Conservation (phyloP, 2,797 vertebrate genomes). For the Coregonus sp. region DNA sequence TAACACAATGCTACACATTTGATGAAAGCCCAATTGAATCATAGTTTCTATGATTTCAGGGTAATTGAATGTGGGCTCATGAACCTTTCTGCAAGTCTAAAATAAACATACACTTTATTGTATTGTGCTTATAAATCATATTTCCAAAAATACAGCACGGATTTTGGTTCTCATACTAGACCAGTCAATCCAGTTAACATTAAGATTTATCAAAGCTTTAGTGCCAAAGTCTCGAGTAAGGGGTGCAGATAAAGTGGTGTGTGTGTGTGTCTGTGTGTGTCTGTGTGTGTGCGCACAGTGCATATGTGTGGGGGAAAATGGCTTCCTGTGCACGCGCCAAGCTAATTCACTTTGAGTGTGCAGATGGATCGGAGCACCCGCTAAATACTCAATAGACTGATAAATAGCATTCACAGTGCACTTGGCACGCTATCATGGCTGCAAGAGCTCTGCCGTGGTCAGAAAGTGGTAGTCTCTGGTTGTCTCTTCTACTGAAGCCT, state of each 20-base stretch:
- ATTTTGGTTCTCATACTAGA: too few species aligned
- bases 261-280: neutral
- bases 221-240: neutral
- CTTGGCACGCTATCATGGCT: slow-evolving; percentile 32
- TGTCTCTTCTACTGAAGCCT: slow-evolving; percentile 1
- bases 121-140: too few species aligned
- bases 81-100: too few species aligned
- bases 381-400: slow-evolving; percentile 56
- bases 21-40: too few species aligned
- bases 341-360: slow-evolving; percentile 43
- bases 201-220: too few species aligned
- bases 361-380: slow-evolving; percentile 39
- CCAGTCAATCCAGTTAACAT: too few species aligned
- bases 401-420: slow-evolving; percentile 42
- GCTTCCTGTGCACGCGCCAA: slow-evolving; percentile 13
- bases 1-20: neutral
- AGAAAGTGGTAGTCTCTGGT: too few species aligned
- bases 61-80: too few species aligned
- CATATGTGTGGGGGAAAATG: slow-evolving; percentile 24
- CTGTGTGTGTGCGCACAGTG: slow-evolving; percentile 21
- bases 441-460: slow-evolving; percentile 14
- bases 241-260: neutral
- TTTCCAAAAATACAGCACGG: too few species aligned
- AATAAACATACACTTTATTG: too few species aligned
- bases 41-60: too few species aligned